Evolutionary conservation across 1,140 invertebrate genomes (phyloP).

Genomic region (Nymphalis io): DNA sequence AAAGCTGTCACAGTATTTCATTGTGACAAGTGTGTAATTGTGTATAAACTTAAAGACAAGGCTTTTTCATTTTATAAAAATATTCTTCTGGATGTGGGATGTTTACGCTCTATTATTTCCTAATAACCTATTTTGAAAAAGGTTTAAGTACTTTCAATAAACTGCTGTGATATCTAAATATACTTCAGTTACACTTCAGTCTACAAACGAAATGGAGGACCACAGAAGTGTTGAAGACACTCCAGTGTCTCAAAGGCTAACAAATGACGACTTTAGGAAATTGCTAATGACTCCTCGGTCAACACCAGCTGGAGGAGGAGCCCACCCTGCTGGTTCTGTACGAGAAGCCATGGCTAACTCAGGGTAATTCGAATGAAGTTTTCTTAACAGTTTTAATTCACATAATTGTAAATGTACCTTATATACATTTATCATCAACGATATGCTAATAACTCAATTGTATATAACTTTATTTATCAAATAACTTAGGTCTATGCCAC

Average conservation of each 20-base stretch:
- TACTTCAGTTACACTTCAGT: neutral
- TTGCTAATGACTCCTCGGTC: conserved; percentile 95
- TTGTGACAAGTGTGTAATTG: too few species aligned
- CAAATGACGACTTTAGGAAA: conserved; percentile 98
- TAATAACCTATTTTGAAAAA: too few species aligned
- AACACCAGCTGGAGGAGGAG: conserved; percentile 80
- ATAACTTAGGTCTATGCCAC: conserved; percentile 61
- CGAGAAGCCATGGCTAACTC: conserved; percentile 83
- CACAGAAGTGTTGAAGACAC: conserved; percentile 74
- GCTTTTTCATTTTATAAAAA: too few species aligned
- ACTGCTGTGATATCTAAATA: neutral
- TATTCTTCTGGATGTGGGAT: too few species aligned
- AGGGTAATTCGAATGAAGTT: conserved; percentile 51
- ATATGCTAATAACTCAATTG: too few species aligned
- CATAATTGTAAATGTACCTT: too few species aligned
- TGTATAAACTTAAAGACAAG: too few species aligned
- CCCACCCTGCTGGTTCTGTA: conserved; percentile 79
- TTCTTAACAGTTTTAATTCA: neutral
- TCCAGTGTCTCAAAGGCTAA: conserved; percentile 87
- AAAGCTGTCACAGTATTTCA: too few species aligned
- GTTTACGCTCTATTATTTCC: too few species aligned
- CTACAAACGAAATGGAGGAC: conserved; percentile 58
- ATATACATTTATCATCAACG: too few species aligned
- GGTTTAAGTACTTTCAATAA: neutral
- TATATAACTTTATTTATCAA: too few species aligned